Base-by-base conservation (phyloP, 2,888 invertebrate species). In the Meteorus colon region DNA sequence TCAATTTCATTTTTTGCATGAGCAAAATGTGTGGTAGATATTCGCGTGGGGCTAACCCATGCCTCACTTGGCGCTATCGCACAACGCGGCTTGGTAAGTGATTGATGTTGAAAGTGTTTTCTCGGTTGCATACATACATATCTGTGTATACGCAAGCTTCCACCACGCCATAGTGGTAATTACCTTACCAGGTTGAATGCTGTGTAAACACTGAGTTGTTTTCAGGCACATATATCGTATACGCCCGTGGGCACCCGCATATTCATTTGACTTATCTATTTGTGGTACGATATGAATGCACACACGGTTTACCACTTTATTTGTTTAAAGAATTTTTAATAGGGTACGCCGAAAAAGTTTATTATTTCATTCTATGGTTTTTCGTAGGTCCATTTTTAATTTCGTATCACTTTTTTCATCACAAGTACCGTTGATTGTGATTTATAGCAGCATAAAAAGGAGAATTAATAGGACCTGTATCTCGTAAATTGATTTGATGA, bases 101-200 rank as follows among this genome's bases (percentile, higher is more conserved):
- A 84, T 84, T 78, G 81, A 84, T 82, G 84, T 80, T 73, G 76
- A 78, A 81, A 81, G 81, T 78, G 79, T 81, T 82, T 24, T 78
- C 78, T 74, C 41, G 68, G n/a, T n/a, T 19, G 31, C 41, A 37
- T 69, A 63, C 55, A 60, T 29, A 37, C 8, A 55, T 55, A 55
- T 24, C 19, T 19, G 10, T 19, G 10, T 55, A 55, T 19, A 48
- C n/a, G 4, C n/a, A 5, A 48, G 48, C n/a, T 48, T 68, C 31
- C 62, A 72, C 71, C 63, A 45, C 70, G 75, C 80, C 79, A 78
- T 76, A 72, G 75, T 72, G 74, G 79, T 82, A 84, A 84, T 84
- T 84, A 81, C 78, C 77, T 69, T 74, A 71, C 65, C 67, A 37
- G 72, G 73, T 75, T 81, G 80, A 83, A 84, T 71, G 79, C 74